A percentile compares a stretch with the other conserved stretches of the same genome.
These are phyloP conservation scores for Chironomus tepperi DNA, from an alignment of 1,140 invertebrate species.

Conservation along the genomic window DNA sequence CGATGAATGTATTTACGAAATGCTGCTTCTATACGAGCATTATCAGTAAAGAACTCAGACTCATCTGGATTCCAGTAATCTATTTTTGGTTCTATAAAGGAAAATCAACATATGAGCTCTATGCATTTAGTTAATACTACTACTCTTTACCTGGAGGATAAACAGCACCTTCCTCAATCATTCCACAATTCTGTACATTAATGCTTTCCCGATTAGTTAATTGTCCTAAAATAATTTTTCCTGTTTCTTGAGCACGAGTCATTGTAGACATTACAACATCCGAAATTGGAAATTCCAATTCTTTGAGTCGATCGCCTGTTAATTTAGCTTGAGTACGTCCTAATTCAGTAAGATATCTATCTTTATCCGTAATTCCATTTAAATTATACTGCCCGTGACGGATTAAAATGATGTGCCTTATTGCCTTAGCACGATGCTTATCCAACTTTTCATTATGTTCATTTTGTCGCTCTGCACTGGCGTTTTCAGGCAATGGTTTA, in stretches of 20 bases:
- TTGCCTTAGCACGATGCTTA: conserved; percentile 56
- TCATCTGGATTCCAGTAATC: conserved; percentile 76
- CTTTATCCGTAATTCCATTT: conserved; percentile 60
- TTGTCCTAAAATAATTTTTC: conserved; percentile 65
- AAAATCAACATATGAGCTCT: conserved; percentile 58
- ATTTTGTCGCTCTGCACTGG: conserved; percentile 51
- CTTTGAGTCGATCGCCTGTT: conserved; percentile 67
- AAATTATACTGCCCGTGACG: conserved; percentile 91
- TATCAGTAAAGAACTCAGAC: conserved; percentile 87
- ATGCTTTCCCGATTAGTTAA: conserved; percentile 43
- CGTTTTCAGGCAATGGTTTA: conserved; percentile 46
- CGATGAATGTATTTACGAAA: conserved; percentile 92
- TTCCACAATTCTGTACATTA: conserved; percentile 52
- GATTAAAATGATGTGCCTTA: conserved; percentile 80
- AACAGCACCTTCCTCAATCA: conserved; percentile 90
- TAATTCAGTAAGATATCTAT: conserved; percentile 71
- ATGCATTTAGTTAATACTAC: conserved; percentile 73
- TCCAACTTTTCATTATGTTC: conserved; percentile 52
- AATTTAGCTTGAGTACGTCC: conserved; percentile 73
- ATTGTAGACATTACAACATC: conserved; percentile 81
- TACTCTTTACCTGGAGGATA: conserved; percentile 54
- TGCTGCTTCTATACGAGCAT: conserved; percentile 93
- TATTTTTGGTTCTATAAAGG: conserved; percentile 64
- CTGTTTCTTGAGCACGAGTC: conserved; percentile 86
- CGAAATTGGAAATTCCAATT: conserved; percentile 69